Conservation (phyloP, 2,797 vertebrate genomes). For the Triplophysa yarkandensis region DNA sequence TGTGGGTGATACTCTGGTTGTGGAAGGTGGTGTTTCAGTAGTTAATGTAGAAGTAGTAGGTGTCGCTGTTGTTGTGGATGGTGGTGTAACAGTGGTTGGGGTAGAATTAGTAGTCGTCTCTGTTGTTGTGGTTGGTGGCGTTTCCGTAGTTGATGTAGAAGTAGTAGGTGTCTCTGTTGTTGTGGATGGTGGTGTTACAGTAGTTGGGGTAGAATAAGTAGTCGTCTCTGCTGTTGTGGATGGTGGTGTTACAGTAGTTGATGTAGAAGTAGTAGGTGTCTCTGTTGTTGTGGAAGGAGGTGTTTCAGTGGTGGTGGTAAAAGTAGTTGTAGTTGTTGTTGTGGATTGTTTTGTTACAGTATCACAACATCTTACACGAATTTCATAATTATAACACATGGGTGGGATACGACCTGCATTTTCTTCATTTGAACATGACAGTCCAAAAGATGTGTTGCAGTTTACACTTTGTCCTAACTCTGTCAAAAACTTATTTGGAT, state of each 20-base stretch:
- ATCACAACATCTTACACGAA: too few species aligned
- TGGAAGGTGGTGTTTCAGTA: background rate
- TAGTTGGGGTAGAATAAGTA: background rate
- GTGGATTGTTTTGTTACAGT: fast-evolving
- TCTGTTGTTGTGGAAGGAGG: slow-evolving; percentile 11
- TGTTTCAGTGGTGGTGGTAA: slow-evolving; percentile 51
- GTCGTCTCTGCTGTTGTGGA: slow-evolving; percentile 8
- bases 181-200: background rate
- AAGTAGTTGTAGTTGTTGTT: fast-evolving
- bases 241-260: slow-evolving; percentile 19
- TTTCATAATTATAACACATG: too few species aligned
- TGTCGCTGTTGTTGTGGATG: background rate
- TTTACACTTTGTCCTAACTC: too few species aligned
- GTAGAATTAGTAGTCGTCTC: background rate
- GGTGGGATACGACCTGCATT: too few species aligned
- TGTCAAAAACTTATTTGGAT: too few species aligned
- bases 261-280: slow-evolving; percentile 1
- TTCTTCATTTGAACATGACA: too few species aligned
- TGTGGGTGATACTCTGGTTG: background rate
- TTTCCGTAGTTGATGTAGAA: background rate
- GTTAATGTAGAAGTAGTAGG: too few species aligned
- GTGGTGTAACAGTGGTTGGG: background rate
- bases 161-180: background rate
- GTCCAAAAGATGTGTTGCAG: too few species aligned
- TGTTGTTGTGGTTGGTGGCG: background rate